phyloP scores from a whole-genome alignment of 2,113 vertebrate genomes.

The Cricetomys ansorgei region DNA sequence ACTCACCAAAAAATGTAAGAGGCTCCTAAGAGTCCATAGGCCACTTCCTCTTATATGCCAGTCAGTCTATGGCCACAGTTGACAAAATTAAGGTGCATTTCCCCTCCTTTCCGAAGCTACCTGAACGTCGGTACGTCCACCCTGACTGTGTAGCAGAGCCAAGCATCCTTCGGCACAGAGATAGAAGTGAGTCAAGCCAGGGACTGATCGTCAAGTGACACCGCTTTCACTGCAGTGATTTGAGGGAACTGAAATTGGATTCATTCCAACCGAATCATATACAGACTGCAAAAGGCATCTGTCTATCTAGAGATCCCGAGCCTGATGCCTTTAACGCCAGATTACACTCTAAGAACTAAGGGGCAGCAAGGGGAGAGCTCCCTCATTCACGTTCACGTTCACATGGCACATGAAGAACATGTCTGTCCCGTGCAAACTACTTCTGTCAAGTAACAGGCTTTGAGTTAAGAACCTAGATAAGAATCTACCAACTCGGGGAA shows the following conservation, averaged over 20 bases:
- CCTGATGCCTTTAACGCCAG: background rate
- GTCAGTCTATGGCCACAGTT: background rate
- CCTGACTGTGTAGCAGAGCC: background rate
- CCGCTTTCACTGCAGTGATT: background rate
- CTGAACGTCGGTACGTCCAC: background rate
- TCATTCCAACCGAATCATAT: slow-evolving; percentile 4
- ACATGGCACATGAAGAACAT: background rate
- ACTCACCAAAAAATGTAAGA: background rate
- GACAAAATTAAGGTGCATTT: slow-evolving; percentile 45
- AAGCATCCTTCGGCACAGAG: background rate
- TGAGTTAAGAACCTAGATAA: background rate
- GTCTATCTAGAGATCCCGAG: background rate
- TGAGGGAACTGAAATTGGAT: slow-evolving; percentile 23
- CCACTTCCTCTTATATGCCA: background rate
- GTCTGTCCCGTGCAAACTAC: background rate
- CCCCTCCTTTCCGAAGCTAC: slow-evolving; percentile 31
- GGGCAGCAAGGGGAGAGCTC: background rate
- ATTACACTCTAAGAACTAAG: background rate
- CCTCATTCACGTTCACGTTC: background rate
- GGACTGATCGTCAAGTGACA: background rate
- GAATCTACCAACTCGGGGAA: background rate
- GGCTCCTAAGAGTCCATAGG: background rate
- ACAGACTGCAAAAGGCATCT: background rate
- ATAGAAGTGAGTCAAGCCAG: background rate
- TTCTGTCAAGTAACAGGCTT: slow-evolving; percentile 21